Conservation (phyloP, 2,113 vertebrate species). For the Antechinus stuartii region DNA sequence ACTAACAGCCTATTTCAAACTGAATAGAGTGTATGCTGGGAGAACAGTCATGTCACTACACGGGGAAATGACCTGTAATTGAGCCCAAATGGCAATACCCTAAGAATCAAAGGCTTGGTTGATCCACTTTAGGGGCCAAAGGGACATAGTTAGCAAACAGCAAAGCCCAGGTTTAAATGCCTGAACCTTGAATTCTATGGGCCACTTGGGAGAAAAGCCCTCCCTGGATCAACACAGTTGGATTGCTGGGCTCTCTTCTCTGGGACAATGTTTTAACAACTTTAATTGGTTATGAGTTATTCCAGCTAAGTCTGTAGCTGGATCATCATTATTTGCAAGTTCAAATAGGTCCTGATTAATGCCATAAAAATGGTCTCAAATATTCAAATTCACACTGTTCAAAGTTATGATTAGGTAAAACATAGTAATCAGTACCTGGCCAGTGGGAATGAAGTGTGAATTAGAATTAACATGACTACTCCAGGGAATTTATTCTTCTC, state of each 20-base stretch:
- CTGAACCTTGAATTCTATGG: neutral
- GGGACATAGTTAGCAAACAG: no score
- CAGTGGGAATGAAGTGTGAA: neutral
- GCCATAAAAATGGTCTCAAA: neutral
- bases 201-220: neutral
- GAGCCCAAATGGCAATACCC: neutral
- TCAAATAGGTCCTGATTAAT: neutral
- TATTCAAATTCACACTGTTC: neutral
- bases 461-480: neutral
- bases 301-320: neutral
- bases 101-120: neutral
- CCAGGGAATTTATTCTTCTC: neutral
- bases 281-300: constrained; percentile 17
- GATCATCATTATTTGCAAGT: neutral
- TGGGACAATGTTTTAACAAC: neutral
- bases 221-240: neutral
- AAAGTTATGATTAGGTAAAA: neutral
- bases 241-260: neutral
- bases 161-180: neutral
- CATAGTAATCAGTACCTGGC: neutral
- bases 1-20: constrained; percentile 65
- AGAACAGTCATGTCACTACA: constrained; percentile 5
- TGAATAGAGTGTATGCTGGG: constrained; percentile 50
- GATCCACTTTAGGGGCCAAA: no score
- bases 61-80: constrained; percentile 19